These are phyloP conservation scores for Limnephilus auricula DNA, from an alignment of 2,888 invertebrate species.

Conservation along the genomic window DNA sequence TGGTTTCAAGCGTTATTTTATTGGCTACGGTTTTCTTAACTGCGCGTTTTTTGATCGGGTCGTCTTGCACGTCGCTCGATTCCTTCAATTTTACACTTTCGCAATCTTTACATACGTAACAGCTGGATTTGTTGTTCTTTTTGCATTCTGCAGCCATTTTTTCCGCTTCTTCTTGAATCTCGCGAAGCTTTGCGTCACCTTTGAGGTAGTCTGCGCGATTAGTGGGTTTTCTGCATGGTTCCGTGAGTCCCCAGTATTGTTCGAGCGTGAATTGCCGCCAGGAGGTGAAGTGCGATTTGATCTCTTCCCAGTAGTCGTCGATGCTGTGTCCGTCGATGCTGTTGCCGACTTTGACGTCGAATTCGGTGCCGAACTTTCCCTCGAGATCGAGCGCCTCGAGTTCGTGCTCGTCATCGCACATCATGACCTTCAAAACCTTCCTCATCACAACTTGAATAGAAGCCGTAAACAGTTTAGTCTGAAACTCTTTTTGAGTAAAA, in stretches of 20 bases:
- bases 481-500: constrained; percentile 54
- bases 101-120: constrained; percentile 66
- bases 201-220: constrained; percentile 67
- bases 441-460: constrained; percentile 57
- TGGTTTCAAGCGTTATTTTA: constrained; percentile 21
- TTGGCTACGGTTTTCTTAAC: constrained; percentile 53
- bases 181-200: constrained; percentile 68
- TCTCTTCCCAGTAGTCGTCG: constrained; percentile 60
- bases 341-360: constrained; percentile 51
- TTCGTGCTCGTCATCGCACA: constrained; percentile 34
- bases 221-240: constrained; percentile 10
- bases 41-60: constrained; percentile 48
- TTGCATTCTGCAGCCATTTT: constrained; percentile 67
- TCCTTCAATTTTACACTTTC: constrained; percentile 65
- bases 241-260: constrained; percentile 54
- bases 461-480: constrained; percentile 52
- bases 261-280: constrained; percentile 55
- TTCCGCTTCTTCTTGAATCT: constrained; percentile 63
- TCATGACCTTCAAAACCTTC: constrained; percentile 59
- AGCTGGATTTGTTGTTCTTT: constrained; percentile 67
- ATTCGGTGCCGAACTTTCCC: constrained; percentile 15
- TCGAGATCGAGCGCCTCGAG: constrained; percentile 7
- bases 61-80: constrained; percentile 29
- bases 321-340: constrained; percentile 57
- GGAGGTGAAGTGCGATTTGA: constrained; percentile 53